Evolutionary conservation across 2,888 invertebrate species (phyloP), one percentile per base, ranked within the genome.

Genomic region (Lymantria dispar): DNA sequence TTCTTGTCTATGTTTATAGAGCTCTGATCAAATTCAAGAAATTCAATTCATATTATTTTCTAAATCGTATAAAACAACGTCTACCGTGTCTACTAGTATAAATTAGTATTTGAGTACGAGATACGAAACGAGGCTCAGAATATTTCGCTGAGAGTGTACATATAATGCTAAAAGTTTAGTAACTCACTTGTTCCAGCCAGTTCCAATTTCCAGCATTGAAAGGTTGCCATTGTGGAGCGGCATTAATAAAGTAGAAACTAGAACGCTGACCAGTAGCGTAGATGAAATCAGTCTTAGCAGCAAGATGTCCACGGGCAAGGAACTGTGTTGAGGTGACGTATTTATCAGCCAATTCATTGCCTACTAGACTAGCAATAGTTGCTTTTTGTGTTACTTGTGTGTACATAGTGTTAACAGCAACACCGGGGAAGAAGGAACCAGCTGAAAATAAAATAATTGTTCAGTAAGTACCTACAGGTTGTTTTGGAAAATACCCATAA

Each of bases 141-240:
- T 22, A 22, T 22, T 22, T 2, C n/a, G n/a, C 3, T 22, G 22
- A 22, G 22, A 22, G 22, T 3, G 5, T 22, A 22, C 22, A 22
- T 22, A 22, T 3, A 22, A 22, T 22, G 22, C 5, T 22, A 22
- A 22, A 33, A 33, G 8, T 5, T 3, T 33, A 7, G 3, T 5
- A n/a, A 49, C 43, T 44, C 46, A 76, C 78, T 46, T 60, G 64
- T 62, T 92, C 92, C 10, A 92, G 63, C 8, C 59, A 64, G 56
- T 81, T 78, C 92, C 92, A 92, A 62, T 92, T 92, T 8, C 91
- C 88, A 7, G 70, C 83, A 60, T 93, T 93, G 64, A 92, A 90
- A 0, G 78, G 78, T 53, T 93, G 92, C 94, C 94, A 94, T 59
- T 94, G 94, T 0, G 94, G 94, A 0, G 92, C 92, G 0, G 85